These are phyloP conservation scores for Chaetodon trifascialis DNA, from an alignment of 2,113 vertebrate species.

Conservation along the genomic window DNA sequence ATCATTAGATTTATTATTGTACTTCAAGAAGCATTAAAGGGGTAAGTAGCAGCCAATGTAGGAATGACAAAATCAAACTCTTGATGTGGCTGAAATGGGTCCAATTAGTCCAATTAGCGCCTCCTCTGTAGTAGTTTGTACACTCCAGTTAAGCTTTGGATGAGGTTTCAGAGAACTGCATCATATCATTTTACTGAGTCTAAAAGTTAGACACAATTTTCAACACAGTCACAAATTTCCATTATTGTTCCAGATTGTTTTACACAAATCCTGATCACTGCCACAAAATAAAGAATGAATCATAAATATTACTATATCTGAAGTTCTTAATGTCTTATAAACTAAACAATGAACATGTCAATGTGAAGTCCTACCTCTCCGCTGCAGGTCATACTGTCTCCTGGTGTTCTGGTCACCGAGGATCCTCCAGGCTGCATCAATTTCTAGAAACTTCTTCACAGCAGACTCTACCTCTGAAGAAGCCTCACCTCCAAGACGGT, in stretches of 20 bases:
- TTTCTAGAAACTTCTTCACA: conserved; percentile 66
- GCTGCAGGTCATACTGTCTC: conserved; percentile 72
- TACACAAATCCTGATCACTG: background rate
- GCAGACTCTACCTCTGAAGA: conserved; percentile 37
- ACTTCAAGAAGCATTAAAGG: no score
- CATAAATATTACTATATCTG: background rate
- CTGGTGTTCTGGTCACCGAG: conserved; percentile 59
- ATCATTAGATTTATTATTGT: no score
- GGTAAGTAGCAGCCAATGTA: no score
- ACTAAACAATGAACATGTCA: background rate
- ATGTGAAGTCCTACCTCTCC: conserved; percentile 59
- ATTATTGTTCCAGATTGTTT: background rate
- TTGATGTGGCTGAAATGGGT: no score
- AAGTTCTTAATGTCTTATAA: background rate
- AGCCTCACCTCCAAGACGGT: conserved; percentile 55
- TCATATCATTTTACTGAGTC: no score
- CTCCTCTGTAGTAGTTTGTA: no score
- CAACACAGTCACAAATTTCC: no score
- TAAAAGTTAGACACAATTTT: no score
- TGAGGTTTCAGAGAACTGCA: no score
- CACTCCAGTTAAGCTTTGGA: no score
- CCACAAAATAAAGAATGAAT: background rate
- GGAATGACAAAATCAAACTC: no score
- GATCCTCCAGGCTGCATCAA: conserved; percentile 76
- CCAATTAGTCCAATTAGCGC: no score